Base-by-base conservation (phyloP, 2,797 vertebrate genomes). In the Halcyon leucocephala region DNA sequence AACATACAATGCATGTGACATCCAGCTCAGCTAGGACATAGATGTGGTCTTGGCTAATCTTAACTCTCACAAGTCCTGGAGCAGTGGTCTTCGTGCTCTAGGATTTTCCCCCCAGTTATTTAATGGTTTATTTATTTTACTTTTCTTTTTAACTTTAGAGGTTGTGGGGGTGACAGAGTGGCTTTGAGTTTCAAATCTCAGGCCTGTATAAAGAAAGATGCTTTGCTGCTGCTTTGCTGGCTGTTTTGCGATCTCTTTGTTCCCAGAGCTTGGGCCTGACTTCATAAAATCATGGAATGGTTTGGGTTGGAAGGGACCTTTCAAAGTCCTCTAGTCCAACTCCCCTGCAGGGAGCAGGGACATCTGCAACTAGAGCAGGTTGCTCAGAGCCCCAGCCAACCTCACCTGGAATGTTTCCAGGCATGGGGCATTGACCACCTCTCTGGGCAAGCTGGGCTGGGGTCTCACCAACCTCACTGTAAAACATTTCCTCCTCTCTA, bases 131-230 rank as follows among this genome's bases (percentile, higher is more conserved):
- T 58, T 24, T 48, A 25, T 11, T 49, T 26, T 49, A 28, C 25
- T 28, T 51, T 28, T 28, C 28, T 44, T 70, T 69, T 71, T 31
- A 26, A 60, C 31, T 19, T 24, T 25, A 6, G 19, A 29, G 6
- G 4, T 14, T 14, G 5, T 1, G 6, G 0, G 5, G 2, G 6
- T 33, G 42, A 37, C 52, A 29, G 8, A 37, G 31, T 66, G 51
- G 25, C 21, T 80, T 76, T 69, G 39, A 61, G 11, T 82, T 80
- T 60, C 62, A 10, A 33, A 22, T 66, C 3, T 1, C 46, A 66
- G n/a, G 8, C 26, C 17, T 58, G 12, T 29, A 58, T 42, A 73
- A 80, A 62, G 29, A 22, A 62, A 57, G 31, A 21, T 25, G 26
- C 48, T 74, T 41, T 39, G 16, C 6, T 67, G n/a, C 20, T 72